Base-by-base conservation (phyloP, 2,888 invertebrate species). In the Capitulum mitella region DNA sequence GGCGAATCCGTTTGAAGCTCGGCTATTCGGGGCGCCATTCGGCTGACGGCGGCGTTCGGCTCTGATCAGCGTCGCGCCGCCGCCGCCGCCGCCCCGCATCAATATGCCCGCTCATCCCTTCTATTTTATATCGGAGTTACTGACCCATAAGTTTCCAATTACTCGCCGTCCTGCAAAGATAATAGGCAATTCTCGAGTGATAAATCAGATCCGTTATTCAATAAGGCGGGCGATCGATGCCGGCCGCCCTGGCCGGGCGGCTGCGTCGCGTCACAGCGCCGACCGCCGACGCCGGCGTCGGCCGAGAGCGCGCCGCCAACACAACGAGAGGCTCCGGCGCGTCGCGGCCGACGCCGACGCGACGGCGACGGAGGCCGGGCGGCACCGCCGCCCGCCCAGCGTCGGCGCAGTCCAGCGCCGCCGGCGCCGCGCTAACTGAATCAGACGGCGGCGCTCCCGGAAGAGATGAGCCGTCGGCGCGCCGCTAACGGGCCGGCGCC, bases 91-190 rank as follows among this genome's bases (percentile, higher is more conserved):
- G n/a, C n/a, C n/a, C 64, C 64, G 64, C 64, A 64, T 64, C 64
- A 64, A 64, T 70, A 70, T 70, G 70, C 70, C 40, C 70, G 70
- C 70, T 70, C 70, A 40, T 70, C 70, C 70, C 70, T 70, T 70
- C 70, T 70, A 70, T 70, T 70, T 70, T 70, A 70, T 70, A 70
- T 70, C 70, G 70, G 70, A 70, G 70, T 70, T 70, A 70, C 70
- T 70, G 70, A 70, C 70, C 70, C 70, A 70, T 70, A 70, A 70
- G 70, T 70, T 70, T 70, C 70, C 70, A 70, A 70, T 70, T 70
- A 70, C 70, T 40, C 70, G 70, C 70, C 70, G 70, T 70, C 70
- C 70, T 70, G 70, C 70, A 70, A 70, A 40, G 70, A 70, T 70
- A 70, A 70, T 70, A 40, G 70, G 70, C 70, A 70, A 70, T 70